Percentiles rank a stretch among this genome's conserved stretches.
These are phyloP conservation scores for Poeciliopsis gracilis DNA, from an alignment of 2,797 vertebrate species.

Conservation along the genomic window DNA sequence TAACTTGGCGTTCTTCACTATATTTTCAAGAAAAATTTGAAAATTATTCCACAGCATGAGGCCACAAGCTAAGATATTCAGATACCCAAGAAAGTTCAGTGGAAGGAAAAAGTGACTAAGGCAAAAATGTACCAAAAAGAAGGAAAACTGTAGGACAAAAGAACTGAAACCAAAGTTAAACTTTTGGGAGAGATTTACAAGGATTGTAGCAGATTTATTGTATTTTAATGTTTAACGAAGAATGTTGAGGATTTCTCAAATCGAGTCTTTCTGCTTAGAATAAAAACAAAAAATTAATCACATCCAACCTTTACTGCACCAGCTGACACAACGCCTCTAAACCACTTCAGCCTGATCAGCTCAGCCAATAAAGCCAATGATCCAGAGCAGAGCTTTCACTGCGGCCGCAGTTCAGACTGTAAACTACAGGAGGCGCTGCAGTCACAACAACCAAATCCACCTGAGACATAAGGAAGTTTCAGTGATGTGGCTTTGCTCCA, in stretches of 20 bases:
- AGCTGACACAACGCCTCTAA: not conserved
- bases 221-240: not conserved
- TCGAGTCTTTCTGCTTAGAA: not conserved
- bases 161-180: not conserved
- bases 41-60: not conserved
- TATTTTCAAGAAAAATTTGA: not conserved
- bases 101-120: not conserved
- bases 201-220: not conserved
- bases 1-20: not conserved
- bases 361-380: not conserved
- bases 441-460: slow-evolving; percentile 9
- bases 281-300: not conserved
- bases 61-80: not conserved
- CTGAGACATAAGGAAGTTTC: slow-evolving; percentile 22
- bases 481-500: slow-evolving; percentile 4
- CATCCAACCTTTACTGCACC: not conserved
- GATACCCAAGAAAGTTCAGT: not conserved
- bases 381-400: not conserved
- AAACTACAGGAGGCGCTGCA: slow-evolving; percentile 36
- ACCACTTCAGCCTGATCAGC: not conserved
- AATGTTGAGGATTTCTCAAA: not conserved
- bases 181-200: not conserved
- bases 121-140: not conserved
- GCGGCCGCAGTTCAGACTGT: slow-evolving; percentile 8
- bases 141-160: not conserved